Evolutionary conservation across 2,797 vertebrate species (phyloP).

Genomic region (Moxostoma hubbsi): DNA sequence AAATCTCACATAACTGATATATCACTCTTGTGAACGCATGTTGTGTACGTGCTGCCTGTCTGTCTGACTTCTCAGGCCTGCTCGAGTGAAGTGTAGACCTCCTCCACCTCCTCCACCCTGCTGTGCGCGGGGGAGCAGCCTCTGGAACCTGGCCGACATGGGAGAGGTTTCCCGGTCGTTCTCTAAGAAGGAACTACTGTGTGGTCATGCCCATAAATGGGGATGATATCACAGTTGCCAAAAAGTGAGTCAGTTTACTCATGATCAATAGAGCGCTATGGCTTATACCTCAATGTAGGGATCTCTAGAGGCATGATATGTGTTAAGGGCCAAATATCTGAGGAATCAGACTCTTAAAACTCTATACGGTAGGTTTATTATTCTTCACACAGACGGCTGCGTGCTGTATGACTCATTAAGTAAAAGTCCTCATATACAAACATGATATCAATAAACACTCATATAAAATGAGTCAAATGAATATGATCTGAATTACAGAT

Average conservation of each 20-base stretch:
- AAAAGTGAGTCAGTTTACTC: constrained; percentile 66
- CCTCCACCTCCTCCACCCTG: constrained; percentile 57
- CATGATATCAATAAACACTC: neutral
- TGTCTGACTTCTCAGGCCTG: neutral
- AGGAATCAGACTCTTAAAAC: neutral
- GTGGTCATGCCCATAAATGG: constrained; percentile 78
- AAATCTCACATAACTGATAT: neutral
- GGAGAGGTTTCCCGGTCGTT: constrained; percentile 78
- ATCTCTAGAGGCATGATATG: neutral
- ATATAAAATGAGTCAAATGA: neutral
- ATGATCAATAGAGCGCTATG: constrained; percentile 30
- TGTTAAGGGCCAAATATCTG: neutral
- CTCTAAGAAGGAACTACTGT: constrained; percentile 70
- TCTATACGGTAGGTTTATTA: neutral
- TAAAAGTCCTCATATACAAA: constrained; percentile 17
- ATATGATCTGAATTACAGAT: neutral
- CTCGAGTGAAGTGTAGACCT: neutral
- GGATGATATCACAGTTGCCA: constrained; percentile 57
- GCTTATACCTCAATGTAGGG: neutral
- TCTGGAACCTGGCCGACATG: constrained; percentile 72
- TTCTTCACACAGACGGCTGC: neutral
- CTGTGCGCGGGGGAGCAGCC: constrained; percentile 55
- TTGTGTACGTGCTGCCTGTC: neutral
- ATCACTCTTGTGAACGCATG: neutral
- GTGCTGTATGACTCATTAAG: constrained; percentile 18